phyloP scores from a whole-genome alignment of 1,140 invertebrate species.

The Scaptomyza graminum region DNA sequence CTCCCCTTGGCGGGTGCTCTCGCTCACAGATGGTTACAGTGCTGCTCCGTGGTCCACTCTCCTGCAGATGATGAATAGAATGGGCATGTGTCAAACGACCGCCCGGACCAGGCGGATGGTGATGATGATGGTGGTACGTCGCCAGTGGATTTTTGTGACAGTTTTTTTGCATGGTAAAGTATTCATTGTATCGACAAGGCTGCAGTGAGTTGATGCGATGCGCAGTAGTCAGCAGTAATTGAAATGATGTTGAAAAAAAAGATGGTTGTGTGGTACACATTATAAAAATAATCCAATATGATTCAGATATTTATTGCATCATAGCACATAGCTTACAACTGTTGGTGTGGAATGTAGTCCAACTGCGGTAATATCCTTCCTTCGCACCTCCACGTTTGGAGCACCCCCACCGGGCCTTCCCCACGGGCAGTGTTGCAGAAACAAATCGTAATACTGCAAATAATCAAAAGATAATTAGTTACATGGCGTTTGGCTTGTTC shows the following conservation, averaged over 20 bases:
- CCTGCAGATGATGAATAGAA: conserved; percentile 71
- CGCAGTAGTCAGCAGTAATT: conserved; percentile 55
- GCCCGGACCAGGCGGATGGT: conserved; percentile 53
- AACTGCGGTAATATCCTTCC: conserved; percentile 84
- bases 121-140: conserved; percentile 58
- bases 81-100: conserved; percentile 61
- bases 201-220: conserved; percentile 71
- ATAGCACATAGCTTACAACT: conserved; percentile 54
- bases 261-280: neutral
- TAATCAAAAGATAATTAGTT: neutral
- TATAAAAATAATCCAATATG: neutral
- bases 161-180: conserved; percentile 74
- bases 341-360: conserved; percentile 84
- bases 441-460: conserved; percentile 84
- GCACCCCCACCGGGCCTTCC: conserved; percentile 82
- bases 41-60: conserved; percentile 69
- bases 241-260: neutral
- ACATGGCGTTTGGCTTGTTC: neutral
- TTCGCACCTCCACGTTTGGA: conserved; percentile 83
- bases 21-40: conserved; percentile 76
- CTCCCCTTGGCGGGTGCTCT: conserved; percentile 50
- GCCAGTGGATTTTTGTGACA: conserved; percentile 68
- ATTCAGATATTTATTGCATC: neutral
- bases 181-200: conserved; percentile 78
- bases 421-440: conserved; percentile 85